These are phyloP conservation scores for Dynastes grantii DNA, from an alignment of 2,888 invertebrate species.

Conservation along the genomic window DNA sequence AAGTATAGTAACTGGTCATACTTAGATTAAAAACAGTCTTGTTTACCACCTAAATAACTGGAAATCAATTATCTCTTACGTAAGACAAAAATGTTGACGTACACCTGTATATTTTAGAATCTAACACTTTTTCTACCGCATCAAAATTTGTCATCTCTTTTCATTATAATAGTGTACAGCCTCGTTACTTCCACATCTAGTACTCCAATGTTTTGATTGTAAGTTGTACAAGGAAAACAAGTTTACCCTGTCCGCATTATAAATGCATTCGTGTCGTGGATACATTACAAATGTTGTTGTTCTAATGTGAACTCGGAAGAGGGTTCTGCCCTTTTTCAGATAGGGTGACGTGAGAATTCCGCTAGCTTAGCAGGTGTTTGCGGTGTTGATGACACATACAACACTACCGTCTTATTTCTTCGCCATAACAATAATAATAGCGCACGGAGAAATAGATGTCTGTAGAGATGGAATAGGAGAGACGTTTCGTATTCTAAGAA, in stretches of 20 bases:
- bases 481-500: too few relatives aligned
- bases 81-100: too few relatives aligned
- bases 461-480: neutral
- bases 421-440: neutral
- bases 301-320: conserved; percentile 55
- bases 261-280: conserved; percentile 55
- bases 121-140: too few relatives aligned
- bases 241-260: conserved; percentile 46
- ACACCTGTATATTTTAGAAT: too few relatives aligned
- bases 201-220: conserved; percentile 1
- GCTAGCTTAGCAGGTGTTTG: conserved; percentile 60
- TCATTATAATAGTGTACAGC: too few relatives aligned
- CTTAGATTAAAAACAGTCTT: too few relatives aligned
- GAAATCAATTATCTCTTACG: too few relatives aligned
- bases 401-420: conserved; percentile 25
- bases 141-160: too few relatives aligned
- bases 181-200: too few relatives aligned
- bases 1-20: too few relatives aligned
- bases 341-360: conserved; percentile 59
- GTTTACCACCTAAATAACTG: too few relatives aligned
- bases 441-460: neutral
- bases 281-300: conserved; percentile 60
- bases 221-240: conserved; percentile 35
- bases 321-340: conserved; percentile 56
- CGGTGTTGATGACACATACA: conserved; percentile 62